Percentiles rank a stretch among this genome's conserved stretches.
These are phyloP conservation scores for Numida meleagris DNA, from an alignment of 2,113 vertebrate genomes.

Conservation along the genomic window DNA sequence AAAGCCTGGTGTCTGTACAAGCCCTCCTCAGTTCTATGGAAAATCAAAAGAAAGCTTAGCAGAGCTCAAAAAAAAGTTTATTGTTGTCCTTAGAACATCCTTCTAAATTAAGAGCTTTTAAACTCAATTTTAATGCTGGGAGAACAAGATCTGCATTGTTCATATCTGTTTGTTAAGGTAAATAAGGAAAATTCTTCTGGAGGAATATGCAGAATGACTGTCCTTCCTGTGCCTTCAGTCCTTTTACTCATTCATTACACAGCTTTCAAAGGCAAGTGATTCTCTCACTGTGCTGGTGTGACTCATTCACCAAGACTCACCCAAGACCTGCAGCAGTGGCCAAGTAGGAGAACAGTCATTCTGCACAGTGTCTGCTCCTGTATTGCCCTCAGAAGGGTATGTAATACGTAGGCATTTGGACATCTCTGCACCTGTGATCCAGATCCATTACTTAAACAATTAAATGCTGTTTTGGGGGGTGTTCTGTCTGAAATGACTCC, in stretches of 20 bases:
- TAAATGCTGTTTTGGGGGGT: not conserved
- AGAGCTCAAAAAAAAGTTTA: not conserved
- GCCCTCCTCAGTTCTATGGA: not conserved
- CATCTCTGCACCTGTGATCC: not conserved
- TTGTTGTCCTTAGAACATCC: slow-evolving; percentile 3
- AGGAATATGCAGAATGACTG: not conserved
- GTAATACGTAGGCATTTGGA: not conserved
- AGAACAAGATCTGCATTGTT: slow-evolving; percentile 28
- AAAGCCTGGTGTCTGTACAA: not conserved
- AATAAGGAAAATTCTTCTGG: not conserved
- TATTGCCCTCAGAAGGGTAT: not conserved
- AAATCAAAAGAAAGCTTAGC: slow-evolving; percentile 1
- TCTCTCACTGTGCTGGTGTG: not conserved
- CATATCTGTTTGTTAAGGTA: not conserved
- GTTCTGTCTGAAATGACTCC: not conserved
- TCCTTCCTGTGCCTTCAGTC: slow-evolving; percentile 24
- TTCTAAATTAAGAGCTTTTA: slow-evolving; percentile 49
- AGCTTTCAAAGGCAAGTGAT: not conserved
- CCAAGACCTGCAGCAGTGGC: not conserved
- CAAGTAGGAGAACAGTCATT: not conserved
- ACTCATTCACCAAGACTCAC: not conserved
- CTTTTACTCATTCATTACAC: not conserved
- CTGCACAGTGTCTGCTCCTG: not conserved
- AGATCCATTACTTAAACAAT: not conserved
- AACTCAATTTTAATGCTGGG: slow-evolving; percentile 46